Percentiles rank a stretch among this genome's conserved stretches.
These are phyloP conservation scores for Spilogale gracilis DNA, from an alignment of 2,113 vertebrate species.

Conservation along the genomic window DNA sequence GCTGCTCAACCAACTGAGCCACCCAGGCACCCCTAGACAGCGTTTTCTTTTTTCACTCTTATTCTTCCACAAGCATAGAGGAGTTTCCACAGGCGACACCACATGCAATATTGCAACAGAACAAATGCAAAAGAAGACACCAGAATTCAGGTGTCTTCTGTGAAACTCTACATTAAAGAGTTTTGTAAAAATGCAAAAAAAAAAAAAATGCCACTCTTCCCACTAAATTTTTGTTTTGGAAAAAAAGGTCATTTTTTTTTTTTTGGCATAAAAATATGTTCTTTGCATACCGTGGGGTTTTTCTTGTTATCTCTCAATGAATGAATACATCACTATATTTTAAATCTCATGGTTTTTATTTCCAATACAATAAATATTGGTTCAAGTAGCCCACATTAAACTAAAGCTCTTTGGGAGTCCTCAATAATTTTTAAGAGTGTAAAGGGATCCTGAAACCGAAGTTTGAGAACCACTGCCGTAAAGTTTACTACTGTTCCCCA, in stretches of 20 bases:
- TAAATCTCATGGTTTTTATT: not conserved
- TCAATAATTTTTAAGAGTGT: not conserved
- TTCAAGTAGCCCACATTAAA: not conserved
- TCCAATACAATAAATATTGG: not conserved
- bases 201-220: not conserved
- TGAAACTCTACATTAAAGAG: not conserved
- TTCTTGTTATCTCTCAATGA: not conserved
- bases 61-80: not conserved
- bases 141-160: not conserved
- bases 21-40: too few relatives aligned
- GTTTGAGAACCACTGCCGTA: not conserved
- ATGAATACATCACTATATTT: not conserved
- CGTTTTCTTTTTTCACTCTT: not conserved
- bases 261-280: not conserved
- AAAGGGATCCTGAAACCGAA: not conserved
- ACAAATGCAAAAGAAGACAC: not conserved
- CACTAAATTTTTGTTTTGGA: not conserved
- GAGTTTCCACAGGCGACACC: not conserved
- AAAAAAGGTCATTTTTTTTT: not conserved
- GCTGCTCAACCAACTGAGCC: too few relatives aligned
- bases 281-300: not conserved
- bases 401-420: not conserved
- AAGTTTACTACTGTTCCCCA: not conserved
- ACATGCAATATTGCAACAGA: not conserved
- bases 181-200: not conserved